These are phyloP conservation scores for Drosophila yooni DNA, from an alignment of 2,888 invertebrate species.

Conservation along the genomic window DNA sequence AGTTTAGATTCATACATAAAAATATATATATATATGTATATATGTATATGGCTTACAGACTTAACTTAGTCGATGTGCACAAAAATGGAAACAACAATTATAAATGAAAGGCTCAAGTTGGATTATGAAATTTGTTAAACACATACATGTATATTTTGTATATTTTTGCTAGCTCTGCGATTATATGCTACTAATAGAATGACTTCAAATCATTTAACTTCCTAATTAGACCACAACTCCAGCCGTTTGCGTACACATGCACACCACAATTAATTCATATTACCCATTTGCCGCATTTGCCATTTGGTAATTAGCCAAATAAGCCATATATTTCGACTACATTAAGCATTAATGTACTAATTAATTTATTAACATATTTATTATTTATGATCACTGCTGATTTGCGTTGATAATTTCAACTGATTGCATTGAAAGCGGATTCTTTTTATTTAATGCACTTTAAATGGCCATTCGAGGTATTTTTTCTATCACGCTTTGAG, in stretches of 20 bases:
- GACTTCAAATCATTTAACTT: slow-evolving; percentile 22
- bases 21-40: not conserved
- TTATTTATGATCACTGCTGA: slow-evolving; percentile 5
- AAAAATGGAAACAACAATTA: not conserved
- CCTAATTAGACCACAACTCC: not conserved
- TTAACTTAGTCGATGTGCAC: not conserved
- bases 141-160: not conserved
- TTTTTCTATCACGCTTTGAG: slow-evolving; percentile 4
- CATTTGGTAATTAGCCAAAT: slow-evolving; percentile 46
- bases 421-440: slow-evolving; percentile 12
- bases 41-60: not conserved
- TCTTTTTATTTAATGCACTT: slow-evolving; percentile 21
- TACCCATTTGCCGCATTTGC: slow-evolving; percentile 44
- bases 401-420: slow-evolving; percentile 4
- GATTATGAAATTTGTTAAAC: not conserved
- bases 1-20: not conserved
- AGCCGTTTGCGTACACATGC: not conserved
- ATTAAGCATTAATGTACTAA: slow-evolving; percentile 58
- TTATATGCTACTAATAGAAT: not conserved
- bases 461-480: slow-evolving; percentile 10
- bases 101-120: not conserved
- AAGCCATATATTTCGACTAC: slow-evolving; percentile 48
- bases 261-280: slow-evolving; percentile 43
- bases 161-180: not conserved
- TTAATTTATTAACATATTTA: slow-evolving; percentile 36